These are phyloP conservation scores for Zaprionus tsacasi DNA, from an alignment of 1,140 invertebrate species.

Conservation along the genomic window DNA sequence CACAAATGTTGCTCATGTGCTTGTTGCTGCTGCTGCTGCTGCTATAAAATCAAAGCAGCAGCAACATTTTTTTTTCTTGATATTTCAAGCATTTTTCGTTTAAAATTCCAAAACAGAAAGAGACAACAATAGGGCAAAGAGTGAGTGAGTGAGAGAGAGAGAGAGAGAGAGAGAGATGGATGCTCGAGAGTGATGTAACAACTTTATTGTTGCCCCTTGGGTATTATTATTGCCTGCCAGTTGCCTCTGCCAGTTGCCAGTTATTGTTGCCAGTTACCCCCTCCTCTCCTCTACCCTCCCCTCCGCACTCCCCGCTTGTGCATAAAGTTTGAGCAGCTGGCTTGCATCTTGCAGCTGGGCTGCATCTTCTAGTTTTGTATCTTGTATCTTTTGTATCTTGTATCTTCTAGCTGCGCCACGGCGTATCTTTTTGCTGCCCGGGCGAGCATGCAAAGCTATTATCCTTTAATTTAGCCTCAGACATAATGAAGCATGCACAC, in stretches of 20 bases:
- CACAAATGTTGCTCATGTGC: background rate
- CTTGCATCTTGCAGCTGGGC: background rate
- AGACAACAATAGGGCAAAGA: slow-evolving; percentile 12
- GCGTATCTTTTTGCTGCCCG: slow-evolving; percentile 37
- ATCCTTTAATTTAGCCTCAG: slow-evolving; percentile 77
- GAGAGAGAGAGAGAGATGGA: background rate
- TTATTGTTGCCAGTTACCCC: slow-evolving; percentile 7
- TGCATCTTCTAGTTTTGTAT: slow-evolving; percentile 16
- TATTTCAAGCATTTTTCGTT: slow-evolving; percentile 69
- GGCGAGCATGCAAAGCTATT: slow-evolving; percentile 75
- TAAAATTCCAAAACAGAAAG: slow-evolving; percentile 48
- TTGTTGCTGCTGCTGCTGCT: slow-evolving; percentile 3
- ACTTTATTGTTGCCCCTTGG: slow-evolving; percentile 37
- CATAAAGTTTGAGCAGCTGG: slow-evolving; percentile 17
- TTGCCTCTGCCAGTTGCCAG: slow-evolving; percentile 8
- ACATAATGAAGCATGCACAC: slow-evolving; percentile 71
- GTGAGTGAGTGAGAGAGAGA: no score
- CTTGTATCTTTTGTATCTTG: background rate
- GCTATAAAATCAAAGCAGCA: slow-evolving; percentile 61
- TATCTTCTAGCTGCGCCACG: background rate
- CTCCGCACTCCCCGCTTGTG: background rate
- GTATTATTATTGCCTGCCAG: slow-evolving; percentile 54
- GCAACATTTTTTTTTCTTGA: slow-evolving; percentile 36
- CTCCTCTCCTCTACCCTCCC: no score
- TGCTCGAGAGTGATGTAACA: slow-evolving; percentile 17